Percentiles rank a stretch among this genome's conserved stretches.
phyloP scores from a whole-genome alignment of 2,797 vertebrate species.

The Apogon talboti region DNA sequence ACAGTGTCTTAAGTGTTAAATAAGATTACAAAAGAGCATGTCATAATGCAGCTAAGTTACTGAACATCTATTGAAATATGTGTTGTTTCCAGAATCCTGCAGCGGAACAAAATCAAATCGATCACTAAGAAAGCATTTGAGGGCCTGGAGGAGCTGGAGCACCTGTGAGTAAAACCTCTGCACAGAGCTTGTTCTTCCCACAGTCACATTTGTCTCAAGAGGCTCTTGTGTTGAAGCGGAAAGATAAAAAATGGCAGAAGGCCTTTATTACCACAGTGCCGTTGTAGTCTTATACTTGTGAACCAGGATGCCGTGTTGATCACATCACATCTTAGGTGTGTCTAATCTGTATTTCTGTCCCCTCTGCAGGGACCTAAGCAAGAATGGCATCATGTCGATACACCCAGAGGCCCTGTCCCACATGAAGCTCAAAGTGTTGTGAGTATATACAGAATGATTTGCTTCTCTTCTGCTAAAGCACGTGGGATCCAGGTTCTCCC shows the following conservation, averaged over 20 bases:
- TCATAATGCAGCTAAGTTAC: not conserved
- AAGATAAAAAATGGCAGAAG: slow-evolving; percentile 23
- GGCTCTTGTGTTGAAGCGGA: slow-evolving; percentile 16
- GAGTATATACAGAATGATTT: slow-evolving; percentile 76
- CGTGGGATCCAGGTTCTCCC: not conserved
- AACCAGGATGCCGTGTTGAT: slow-evolving; percentile 35
- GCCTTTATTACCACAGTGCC: slow-evolving; percentile 31
- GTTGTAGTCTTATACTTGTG: slow-evolving; percentile 28
- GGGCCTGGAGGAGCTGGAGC: slow-evolving; percentile 89
- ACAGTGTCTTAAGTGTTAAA: not conserved
- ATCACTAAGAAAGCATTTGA: slow-evolving; percentile 93
- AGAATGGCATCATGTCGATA: slow-evolving; percentile 93
- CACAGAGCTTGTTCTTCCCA: not conserved
- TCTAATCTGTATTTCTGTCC: slow-evolving; percentile 55
- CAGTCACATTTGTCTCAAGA: not conserved
- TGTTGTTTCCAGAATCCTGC: slow-evolving; percentile 86
- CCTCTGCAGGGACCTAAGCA: slow-evolving; percentile 90
- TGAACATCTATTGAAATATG: not conserved
- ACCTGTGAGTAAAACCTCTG: slow-evolving; percentile 87
- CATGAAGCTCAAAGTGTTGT: slow-evolving; percentile 90
- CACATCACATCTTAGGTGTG: slow-evolving; percentile 20
- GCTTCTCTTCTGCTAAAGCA: slow-evolving; percentile 5
- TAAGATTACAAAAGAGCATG: slow-evolving; percentile 1
- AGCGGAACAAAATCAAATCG: slow-evolving; percentile 94
- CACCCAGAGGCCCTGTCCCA: slow-evolving; percentile 91